These are phyloP conservation scores for Drosophila bunnanda DNA, from an alignment of 2,888 invertebrate species.

Conservation along the genomic window DNA sequence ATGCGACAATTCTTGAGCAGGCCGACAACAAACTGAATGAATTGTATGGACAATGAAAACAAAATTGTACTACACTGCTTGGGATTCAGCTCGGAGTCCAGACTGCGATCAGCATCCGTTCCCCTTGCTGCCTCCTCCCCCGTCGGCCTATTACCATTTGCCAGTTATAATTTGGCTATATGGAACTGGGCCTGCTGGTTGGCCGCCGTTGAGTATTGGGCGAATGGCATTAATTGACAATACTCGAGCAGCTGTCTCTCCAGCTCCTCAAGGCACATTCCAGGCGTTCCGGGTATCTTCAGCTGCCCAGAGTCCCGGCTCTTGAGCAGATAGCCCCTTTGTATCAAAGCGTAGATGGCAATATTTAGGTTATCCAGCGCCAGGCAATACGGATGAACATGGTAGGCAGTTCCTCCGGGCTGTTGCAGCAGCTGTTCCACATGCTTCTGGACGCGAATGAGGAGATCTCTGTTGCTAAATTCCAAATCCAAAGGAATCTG, in stretches of 20 bases:
- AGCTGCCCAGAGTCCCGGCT: constrained; percentile 73
- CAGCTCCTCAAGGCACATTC: constrained; percentile 65
- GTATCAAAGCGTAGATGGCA: constrained; percentile 86
- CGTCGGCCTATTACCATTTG: constrained; percentile 43
- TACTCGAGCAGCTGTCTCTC: constrained; percentile 77
- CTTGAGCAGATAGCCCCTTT: constrained; percentile 79
- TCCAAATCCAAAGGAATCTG: constrained; percentile 70
- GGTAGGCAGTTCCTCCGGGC: constrained; percentile 53
- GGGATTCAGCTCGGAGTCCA: constrained; percentile 12
- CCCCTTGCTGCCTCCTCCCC: constrained; percentile 4
- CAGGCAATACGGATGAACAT: constrained; percentile 90
- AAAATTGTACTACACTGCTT: constrained; percentile 63
- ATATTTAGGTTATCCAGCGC: constrained; percentile 88
- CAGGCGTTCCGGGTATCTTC: constrained; percentile 48
- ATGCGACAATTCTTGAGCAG: constrained; percentile 78
- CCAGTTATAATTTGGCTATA: constrained; percentile 83
- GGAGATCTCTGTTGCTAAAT: constrained; percentile 86
- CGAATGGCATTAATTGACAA: constrained; percentile 83
- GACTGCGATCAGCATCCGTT: constrained; percentile 18
- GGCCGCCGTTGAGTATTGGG: constrained; percentile 77
- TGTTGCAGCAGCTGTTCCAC: constrained; percentile 86
- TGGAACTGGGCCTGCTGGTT: constrained; percentile 68
- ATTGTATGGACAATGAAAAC: constrained; percentile 54
- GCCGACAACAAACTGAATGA: constrained; percentile 55
- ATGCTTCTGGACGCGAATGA: constrained; percentile 87